phyloP scores from a whole-genome alignment of 2,888 invertebrate species.

The Stenurella melanura region DNA sequence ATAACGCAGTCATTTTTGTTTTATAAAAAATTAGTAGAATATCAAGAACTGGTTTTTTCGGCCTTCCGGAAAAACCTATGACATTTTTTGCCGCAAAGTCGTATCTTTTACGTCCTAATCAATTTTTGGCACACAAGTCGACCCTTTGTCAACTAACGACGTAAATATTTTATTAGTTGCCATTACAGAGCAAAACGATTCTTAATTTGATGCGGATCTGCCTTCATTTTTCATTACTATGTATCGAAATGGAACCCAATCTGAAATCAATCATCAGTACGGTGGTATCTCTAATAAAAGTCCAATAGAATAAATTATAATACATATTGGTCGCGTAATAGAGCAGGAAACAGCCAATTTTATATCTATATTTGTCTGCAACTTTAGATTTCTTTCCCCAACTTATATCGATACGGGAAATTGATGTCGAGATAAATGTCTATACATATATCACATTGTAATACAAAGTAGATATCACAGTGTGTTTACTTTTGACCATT shows the following conservation, averaged over 20 bases:
- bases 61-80: too few relatives aligned
- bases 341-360: conserved; percentile 66
- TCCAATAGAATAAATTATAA: conserved; percentile 68
- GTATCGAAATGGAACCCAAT: conserved; percentile 55
- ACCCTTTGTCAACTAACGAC: background rate
- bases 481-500: conserved; percentile 53
- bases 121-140: background rate
- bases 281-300: conserved; percentile 54
- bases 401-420: conserved; percentile 25
- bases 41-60: too few relatives aligned
- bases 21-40: too few relatives aligned
- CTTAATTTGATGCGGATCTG: conserved; percentile 4
- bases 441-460: conserved; percentile 7
- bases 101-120: background rate
- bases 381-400: conserved; percentile 49
- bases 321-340: conserved; percentile 65
- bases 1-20: too few relatives aligned
- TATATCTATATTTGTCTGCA: conserved; percentile 59
- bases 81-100: too few relatives aligned
- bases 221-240: conserved; percentile 52
- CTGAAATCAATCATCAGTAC: conserved; percentile 50
- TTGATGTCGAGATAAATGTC: conserved; percentile 15
- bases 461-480: background rate
- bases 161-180: conserved; percentile 7
- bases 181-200: conserved; percentile 10